These are phyloP conservation scores for Uloborus plumipes DNA, from an alignment of 2,888 invertebrate species.

Conservation along the genomic window DNA sequence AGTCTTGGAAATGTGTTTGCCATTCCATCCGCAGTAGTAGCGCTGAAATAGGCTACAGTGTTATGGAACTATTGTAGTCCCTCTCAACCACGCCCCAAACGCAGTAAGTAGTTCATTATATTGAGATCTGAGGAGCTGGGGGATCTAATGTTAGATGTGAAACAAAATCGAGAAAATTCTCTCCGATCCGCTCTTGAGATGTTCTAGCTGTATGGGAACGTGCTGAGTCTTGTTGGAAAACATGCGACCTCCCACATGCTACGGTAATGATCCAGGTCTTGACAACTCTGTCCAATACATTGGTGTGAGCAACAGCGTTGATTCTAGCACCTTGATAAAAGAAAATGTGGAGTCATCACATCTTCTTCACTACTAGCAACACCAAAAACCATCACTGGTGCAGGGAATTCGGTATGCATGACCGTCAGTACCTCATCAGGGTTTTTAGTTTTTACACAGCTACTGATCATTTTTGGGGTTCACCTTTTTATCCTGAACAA, in stretches of 20 bases:
- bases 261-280: background rate
- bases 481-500: slow-evolving; percentile 6
- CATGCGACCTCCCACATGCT: background rate
- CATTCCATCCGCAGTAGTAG: too few species aligned
- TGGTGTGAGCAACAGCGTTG: too few species aligned
- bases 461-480: background rate
- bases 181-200: background rate
- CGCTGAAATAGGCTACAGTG: too few species aligned
- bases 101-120: too few species aligned
- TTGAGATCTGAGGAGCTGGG: background rate
- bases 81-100: too few species aligned
- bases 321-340: too few species aligned
- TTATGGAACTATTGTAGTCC: too few species aligned
- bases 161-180: background rate
- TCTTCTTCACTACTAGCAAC: too few species aligned
- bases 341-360: too few species aligned
- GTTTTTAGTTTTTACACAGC: background rate
- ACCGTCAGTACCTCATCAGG: background rate
- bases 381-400: background rate
- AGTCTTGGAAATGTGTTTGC: too few species aligned
- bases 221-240: slow-evolving; percentile 2
- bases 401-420: background rate
- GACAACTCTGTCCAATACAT: too few species aligned
- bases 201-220: background rate
- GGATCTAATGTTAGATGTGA: background rate